These are phyloP conservation scores for Sinocyclocheilus rhinocerous DNA, from an alignment of 2,113 vertebrate species.

Conservation along the genomic window DNA sequence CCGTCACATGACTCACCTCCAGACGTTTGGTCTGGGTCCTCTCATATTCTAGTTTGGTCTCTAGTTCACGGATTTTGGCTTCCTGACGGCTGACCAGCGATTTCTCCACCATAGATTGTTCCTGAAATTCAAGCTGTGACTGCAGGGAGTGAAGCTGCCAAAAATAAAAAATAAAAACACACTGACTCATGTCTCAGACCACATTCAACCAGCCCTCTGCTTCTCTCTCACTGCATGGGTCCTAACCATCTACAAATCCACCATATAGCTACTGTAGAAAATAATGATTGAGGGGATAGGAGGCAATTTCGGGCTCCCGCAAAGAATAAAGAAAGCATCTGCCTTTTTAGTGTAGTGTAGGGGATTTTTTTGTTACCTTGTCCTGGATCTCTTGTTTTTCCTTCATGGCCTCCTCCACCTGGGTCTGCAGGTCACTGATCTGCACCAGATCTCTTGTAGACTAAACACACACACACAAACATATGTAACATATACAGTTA, in stretches of 20 bases:
- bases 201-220: background rate
- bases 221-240: background rate
- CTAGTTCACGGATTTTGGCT: conserved; percentile 96
- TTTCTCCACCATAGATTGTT: conserved; percentile 99
- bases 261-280: background rate
- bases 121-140: conserved; percentile 94
- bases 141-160: conserved; percentile 90
- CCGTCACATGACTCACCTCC: conserved; percentile 79
- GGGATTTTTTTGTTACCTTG: conserved; percentile 80
- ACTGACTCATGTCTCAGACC: background rate
- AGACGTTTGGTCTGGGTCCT: conserved; percentile 93
- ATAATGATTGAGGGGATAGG: background rate
- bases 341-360: background rate
- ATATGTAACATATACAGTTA: too few species aligned
- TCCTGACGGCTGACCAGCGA: conserved; percentile 96
- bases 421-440: conserved; percentile 94
- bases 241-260: background rate
- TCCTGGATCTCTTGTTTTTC: conserved; percentile 97
- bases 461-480: conserved; percentile 66
- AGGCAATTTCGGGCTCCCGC: background rate
- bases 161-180: conserved; percentile 16
- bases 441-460: conserved; percentile 92
- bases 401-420: conserved; percentile 91
- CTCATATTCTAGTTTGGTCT: conserved; percentile 96
- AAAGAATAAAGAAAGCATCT: background rate